Evolutionary conservation across 2,113 vertebrate genomes (phyloP).

Genomic region (Campylomormyrus tamandua): DNA sequence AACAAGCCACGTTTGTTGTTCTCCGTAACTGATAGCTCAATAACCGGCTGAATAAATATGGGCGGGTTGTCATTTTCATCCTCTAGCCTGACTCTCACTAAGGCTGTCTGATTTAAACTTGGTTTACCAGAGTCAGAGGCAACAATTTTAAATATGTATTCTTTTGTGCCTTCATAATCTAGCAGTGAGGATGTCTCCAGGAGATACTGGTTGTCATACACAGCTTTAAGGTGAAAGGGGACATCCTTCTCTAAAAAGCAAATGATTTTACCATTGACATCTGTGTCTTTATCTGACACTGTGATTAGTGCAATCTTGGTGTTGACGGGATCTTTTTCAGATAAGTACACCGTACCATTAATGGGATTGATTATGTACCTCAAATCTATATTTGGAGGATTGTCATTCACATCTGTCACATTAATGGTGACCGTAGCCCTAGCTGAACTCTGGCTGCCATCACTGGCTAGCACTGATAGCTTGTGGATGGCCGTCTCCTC

Average conservation of each 20-base stretch:
- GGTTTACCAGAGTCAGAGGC: constrained; percentile 97
- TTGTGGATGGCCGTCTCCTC: constrained; percentile 96
- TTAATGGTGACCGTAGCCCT: constrained; percentile 91
- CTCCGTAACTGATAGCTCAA: constrained; percentile 93
- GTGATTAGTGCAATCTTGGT: constrained; percentile 98
- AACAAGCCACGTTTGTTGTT: constrained; percentile 96
- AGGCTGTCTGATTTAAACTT: constrained; percentile 91
- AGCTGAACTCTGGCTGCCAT: constrained; percentile 90
- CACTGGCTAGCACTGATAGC: constrained; percentile 90
- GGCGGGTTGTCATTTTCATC: constrained; percentile 99
- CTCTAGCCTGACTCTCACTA: constrained; percentile 91
- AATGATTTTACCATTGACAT: constrained; percentile 98
- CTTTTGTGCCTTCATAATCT: constrained; percentile 97
- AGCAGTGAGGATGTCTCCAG: constrained; percentile 92
- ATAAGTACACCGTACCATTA: constrained; percentile 96
- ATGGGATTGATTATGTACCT: constrained; percentile 98
- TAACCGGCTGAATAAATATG: constrained; percentile 95
- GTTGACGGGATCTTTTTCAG: constrained; percentile 97
- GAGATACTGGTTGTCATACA: constrained; percentile 98
- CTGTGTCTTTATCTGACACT: constrained; percentile 96
- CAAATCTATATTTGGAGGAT: constrained; percentile 96
- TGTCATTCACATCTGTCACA: constrained; percentile 98
- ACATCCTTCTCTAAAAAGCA: constrained; percentile 98
- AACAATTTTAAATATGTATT: constrained; percentile 98
- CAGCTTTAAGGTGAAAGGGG: constrained; percentile 93